Percentiles rank a stretch among this genome's conserved stretches.
Conservation (phyloP, 2,113 vertebrate species). For the Salvator merianae region DNA sequence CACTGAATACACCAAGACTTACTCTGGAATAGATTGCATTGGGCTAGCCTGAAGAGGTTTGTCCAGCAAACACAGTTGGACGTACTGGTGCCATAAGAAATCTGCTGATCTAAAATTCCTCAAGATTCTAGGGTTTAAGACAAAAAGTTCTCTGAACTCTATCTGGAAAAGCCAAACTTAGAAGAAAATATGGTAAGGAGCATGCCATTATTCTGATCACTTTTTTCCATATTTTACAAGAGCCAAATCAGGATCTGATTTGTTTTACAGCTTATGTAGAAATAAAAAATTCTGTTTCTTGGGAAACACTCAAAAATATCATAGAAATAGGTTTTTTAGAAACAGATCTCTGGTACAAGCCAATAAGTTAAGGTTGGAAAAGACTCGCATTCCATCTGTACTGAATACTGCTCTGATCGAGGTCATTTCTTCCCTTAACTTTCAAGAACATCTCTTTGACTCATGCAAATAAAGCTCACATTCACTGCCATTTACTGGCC, state of each 20-base stretch:
- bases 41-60: too few species aligned
- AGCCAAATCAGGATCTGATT: not conserved
- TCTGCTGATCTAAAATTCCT: not conserved
- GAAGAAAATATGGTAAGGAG: not conserved
- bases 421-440: not conserved
- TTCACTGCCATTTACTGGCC: constrained; percentile 4
- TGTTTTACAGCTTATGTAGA: constrained; percentile 7
- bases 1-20: not conserved
- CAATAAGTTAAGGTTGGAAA: not conserved
- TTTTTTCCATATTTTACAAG: constrained; percentile 24
- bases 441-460: constrained; percentile 1
- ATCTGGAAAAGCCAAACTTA: not conserved
- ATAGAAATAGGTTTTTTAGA: constrained; percentile 16
- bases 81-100: rapidly evolving
- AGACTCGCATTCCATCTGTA: constrained; percentile 27
- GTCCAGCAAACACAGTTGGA: too few species aligned
- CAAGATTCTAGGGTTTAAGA: constrained; percentile 5
- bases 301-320: not conserved
- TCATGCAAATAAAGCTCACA: not conserved
- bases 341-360: not conserved
- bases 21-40: not conserved
- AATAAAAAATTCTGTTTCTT: constrained; percentile 3
- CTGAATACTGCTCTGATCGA: constrained; percentile 14
- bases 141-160: constrained; percentile 35
- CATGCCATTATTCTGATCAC: constrained; percentile 5